phyloP scores from a whole-genome alignment of 2,797 vertebrate genomes.

The Taeniopygia guttata region DNA sequence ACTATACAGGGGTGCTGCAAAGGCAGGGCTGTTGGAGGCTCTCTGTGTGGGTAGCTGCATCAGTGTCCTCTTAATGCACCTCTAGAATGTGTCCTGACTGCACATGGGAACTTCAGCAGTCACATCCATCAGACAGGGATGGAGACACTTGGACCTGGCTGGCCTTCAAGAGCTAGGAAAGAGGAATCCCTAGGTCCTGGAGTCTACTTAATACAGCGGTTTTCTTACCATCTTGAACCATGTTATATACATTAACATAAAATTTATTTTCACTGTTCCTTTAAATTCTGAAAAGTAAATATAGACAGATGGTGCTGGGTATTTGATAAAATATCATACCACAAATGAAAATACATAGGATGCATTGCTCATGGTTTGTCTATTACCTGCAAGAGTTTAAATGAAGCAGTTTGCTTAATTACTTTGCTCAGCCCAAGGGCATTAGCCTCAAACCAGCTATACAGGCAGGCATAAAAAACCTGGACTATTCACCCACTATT shows the following conservation, averaged over 20 bases:
- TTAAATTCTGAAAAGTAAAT: background rate
- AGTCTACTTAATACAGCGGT: background rate
- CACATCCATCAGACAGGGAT: background rate
- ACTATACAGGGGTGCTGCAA: rapidly evolving
- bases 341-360: background rate
- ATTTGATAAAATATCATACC: background rate
- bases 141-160: background rate
- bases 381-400: background rate
- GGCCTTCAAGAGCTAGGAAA: background rate
- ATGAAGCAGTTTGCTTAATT: slow-evolving; percentile 3
- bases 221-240: background rate
- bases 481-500: background rate
- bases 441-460: background rate
- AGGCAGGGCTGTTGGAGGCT: rapidly evolving
- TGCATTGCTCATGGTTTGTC: background rate
- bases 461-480: background rate
- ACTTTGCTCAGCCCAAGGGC: background rate
- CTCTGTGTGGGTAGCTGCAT: background rate
- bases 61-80: background rate
- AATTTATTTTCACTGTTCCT: background rate
- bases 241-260: background rate
- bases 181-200: background rate
- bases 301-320: background rate
- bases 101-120: background rate
- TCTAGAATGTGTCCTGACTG: background rate